Evolutionary conservation across 2,797 vertebrate species (phyloP), one percentile per base, ranked within the genome.

Genomic region (Australoheros facetus): DNA sequence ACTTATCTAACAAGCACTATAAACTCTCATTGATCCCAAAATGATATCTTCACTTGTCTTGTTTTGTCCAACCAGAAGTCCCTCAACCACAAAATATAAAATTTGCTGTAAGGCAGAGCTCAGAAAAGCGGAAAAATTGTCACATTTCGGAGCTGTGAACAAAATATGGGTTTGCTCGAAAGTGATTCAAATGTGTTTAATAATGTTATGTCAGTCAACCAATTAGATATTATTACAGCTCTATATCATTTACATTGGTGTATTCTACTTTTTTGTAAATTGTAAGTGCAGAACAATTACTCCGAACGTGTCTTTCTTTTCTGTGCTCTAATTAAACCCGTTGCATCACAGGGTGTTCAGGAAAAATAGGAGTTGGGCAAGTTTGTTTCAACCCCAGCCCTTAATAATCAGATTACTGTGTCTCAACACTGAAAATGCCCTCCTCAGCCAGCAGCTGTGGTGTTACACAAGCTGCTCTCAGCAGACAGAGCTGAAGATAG

Each of bases 361-460:
- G 56, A 56, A 82, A 73, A 82, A 79, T 42, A 42, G 73, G 11
- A 14, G 53, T 23, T n/a, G 54, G 75, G 51, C 56, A 28, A 76
- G 51, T 79, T 84, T 74, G 77, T 89, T 89, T 75, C 71, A 54
- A 45, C 39, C 30, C 34, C 26, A 45, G 74, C 45, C 21, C 28
- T 55, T 80, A 69, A 79, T 91, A 91, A 93, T 89, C 89, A 69
- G 90, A 90, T 94, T 92, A 92, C 23, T 51, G 72, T 73, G 83
- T 85, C 83, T 34, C 55, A 88, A 83, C 81, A 66, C 70, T 55
- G 42, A 28, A 82, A 77, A 76, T 85, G 30, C 64, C 34, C 39
- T 66, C 57, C 57, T 59, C 73, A 28, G 54, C 64, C 56, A 48
- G 71, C 80, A 83, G 80, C 37, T 74, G 28, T 64, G 78, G 66